Conservation (phyloP, 2,113 vertebrate genomes). For the Ahaetulla prasina region DNA sequence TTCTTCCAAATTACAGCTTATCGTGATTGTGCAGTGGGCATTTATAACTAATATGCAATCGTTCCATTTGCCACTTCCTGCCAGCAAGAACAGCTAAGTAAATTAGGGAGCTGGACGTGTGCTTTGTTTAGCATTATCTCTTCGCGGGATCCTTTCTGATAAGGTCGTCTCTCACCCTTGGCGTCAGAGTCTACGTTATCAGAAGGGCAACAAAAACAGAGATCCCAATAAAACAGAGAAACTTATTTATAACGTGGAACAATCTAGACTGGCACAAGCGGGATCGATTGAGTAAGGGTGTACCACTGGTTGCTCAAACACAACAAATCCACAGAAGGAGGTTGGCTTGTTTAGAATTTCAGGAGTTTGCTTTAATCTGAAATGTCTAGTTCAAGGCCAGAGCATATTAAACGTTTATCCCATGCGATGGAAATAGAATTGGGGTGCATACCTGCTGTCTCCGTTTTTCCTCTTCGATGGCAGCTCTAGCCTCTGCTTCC, state of each 20-base stretch:
- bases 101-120: background rate
- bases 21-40: background rate
- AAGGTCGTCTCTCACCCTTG: background rate
- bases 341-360: background rate
- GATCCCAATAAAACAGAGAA: background rate
- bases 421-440: background rate
- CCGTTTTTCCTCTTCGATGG: constrained; percentile 82
- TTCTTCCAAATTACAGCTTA: background rate
- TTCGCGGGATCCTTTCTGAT: background rate
- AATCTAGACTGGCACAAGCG: background rate
- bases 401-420: background rate
- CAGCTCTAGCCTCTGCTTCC: constrained; percentile 85
- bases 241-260: background rate
- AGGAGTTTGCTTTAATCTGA: background rate
- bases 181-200: background rate
- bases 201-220: background rate
- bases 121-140: background rate
- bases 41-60: background rate
- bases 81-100: background rate
- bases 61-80: background rate
- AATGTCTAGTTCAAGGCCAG: background rate
- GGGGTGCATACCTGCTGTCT: constrained; percentile 79
- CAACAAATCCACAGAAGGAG: background rate
- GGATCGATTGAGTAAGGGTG: background rate
- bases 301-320: background rate